Evolutionary conservation across 2,113 vertebrate genomes (phyloP).

Genomic region (Apodemus sylvaticus): DNA sequence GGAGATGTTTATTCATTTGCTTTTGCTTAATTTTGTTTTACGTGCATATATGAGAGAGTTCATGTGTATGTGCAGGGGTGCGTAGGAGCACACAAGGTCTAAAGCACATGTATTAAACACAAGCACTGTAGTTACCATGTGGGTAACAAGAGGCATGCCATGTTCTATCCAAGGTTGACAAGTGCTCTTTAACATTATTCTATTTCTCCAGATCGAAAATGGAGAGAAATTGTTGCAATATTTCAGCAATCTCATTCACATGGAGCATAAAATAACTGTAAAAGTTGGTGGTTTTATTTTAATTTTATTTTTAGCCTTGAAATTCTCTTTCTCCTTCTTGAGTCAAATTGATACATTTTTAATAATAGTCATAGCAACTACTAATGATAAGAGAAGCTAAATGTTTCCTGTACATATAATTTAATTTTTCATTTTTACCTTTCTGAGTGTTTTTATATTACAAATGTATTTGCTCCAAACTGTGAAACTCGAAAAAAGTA

Average conservation of each 20-base stretch:
- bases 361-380: background rate
- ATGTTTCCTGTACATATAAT: background rate
- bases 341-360: background rate
- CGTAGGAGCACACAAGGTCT: background rate
- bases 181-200: background rate
- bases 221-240: background rate
- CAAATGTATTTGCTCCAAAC: background rate
- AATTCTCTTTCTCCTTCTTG: background rate
- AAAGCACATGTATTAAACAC: too few species aligned
- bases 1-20: background rate
- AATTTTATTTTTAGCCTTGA: slow-evolving; percentile 4
- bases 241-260: background rate
- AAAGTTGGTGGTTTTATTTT: background rate
- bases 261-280: background rate
- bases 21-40: background rate
- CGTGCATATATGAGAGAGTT: background rate
- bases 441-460: background rate
- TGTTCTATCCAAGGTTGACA: background rate
- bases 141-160: background rate
- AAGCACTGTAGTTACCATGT: background rate
- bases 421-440: background rate
- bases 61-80: background rate
- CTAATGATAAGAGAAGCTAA: background rate
- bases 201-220: background rate
- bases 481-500: background rate